Conservation (phyloP, 2,888 invertebrate species). For the Gymnosoma rotundatum region DNA sequence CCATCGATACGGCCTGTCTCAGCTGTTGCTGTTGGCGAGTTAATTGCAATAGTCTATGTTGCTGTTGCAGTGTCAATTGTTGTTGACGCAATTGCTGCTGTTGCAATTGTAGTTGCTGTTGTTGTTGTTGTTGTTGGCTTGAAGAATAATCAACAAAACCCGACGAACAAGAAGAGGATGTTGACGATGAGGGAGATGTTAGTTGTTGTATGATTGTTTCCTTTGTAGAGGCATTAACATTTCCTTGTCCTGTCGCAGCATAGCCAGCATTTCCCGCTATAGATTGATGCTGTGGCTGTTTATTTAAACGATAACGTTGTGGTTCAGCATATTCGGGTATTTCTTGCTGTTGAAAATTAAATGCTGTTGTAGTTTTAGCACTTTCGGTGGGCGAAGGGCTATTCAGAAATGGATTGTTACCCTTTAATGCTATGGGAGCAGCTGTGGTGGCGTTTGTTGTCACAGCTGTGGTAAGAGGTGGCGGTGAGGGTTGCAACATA, state of each 20-base stretch:
- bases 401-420: constrained; percentile 79
- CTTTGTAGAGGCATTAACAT: constrained; percentile 56
- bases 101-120: constrained; percentile 72
- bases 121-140: constrained; percentile 58
- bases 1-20: constrained; percentile 75
- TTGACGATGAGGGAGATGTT: constrained; percentile 55
- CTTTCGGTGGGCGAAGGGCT: constrained; percentile 78
- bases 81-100: constrained; percentile 72
- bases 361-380: constrained; percentile 44
- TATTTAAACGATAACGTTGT: constrained; percentile 77
- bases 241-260: constrained; percentile 23
- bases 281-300: constrained; percentile 77
- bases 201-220: constrained; percentile 81
- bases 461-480: constrained; percentile 76
- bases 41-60: constrained; percentile 78
- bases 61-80: constrained; percentile 71
- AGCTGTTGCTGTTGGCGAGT: constrained; percentile 79
- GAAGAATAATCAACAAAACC: constrained; percentile 78
- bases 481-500: constrained; percentile 75
- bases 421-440: constrained; percentile 80
- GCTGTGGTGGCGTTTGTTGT: constrained; percentile 73
- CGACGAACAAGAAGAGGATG: constrained; percentile 68
- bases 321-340: constrained; percentile 80
- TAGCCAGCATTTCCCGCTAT: constrained; percentile 77
- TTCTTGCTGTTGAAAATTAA: constrained; percentile 70